These are phyloP conservation scores for Actenoides hombroni DNA, from an alignment of 2,113 vertebrate genomes.

Conservation along the genomic window DNA sequence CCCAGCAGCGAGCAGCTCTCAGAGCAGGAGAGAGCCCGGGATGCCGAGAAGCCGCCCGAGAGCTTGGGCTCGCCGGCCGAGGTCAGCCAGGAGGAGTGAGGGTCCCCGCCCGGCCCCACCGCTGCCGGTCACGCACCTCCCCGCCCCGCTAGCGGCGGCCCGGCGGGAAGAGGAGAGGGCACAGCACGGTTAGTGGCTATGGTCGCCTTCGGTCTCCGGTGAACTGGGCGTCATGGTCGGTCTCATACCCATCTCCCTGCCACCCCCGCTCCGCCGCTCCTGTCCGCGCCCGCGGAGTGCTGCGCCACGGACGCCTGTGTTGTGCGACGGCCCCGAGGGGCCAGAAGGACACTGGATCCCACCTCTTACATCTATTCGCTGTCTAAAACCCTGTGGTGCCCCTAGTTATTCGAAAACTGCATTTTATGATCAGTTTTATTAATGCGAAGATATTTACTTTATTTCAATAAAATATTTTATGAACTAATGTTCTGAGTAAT, in stretches of 20 bases:
- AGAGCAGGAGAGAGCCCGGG: slow-evolving; percentile 86
- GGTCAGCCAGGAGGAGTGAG: slow-evolving; percentile 83
- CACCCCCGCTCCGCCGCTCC: neutral
- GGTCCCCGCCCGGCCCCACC: neutral
- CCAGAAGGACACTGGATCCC: slow-evolving; percentile 31
- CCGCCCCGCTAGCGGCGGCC: neutral
- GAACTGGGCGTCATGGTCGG: neutral
- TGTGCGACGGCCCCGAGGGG: neutral
- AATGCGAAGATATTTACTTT: slow-evolving; percentile 75
- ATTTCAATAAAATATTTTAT: slow-evolving; percentile 84
- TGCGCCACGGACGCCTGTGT: neutral
- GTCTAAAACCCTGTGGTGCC: slow-evolving; percentile 51
- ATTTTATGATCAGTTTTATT: slow-evolving; percentile 67
- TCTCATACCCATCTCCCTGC: neutral
- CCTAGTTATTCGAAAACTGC: slow-evolving; percentile 48
- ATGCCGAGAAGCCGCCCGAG: slow-evolving; percentile 80
- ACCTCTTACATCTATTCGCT: neutral
- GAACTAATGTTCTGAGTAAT: slow-evolving; percentile 13
- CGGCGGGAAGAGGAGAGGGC: neutral
- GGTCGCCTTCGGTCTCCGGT: neutral
- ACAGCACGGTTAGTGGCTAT: neutral
- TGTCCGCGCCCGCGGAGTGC: neutral
- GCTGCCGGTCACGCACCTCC: neutral
- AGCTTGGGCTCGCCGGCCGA: slow-evolving; percentile 77
- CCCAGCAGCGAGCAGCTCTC: slow-evolving; percentile 95